Percentiles rank a stretch among this genome's conserved stretches.
Conservation (phyloP, 1,140 invertebrate genomes). For the Aculops lycopersici region DNA sequence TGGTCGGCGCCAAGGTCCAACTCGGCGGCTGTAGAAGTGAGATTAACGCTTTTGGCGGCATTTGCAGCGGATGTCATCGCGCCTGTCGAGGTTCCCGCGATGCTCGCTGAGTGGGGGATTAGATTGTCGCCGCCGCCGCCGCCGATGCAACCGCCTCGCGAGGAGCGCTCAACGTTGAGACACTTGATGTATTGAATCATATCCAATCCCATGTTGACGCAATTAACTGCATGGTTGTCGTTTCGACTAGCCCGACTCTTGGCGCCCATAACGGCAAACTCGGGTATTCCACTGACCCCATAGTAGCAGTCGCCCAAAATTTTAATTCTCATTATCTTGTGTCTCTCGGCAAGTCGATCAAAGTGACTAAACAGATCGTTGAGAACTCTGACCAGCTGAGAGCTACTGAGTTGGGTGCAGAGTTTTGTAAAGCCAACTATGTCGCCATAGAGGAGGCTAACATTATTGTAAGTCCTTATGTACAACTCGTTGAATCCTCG, state of each 20-base stretch:
- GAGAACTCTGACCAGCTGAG: slow-evolving; percentile 66
- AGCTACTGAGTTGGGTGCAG: slow-evolving; percentile 60
- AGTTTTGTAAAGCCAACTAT: slow-evolving; percentile 90
- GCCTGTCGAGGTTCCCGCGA: too few relatives aligned
- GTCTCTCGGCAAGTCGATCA: slow-evolving; percentile 71
- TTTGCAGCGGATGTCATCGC: too few relatives aligned
- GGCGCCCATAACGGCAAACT: slow-evolving; percentile 15
- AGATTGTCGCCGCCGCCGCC: too few relatives aligned
- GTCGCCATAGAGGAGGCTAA: slow-evolving; percentile 84
- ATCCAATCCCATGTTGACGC: slow-evolving; percentile 76
- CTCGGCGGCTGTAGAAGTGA: too few relatives aligned
- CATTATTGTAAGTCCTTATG: slow-evolving; percentile 82
- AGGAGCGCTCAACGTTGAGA: too few relatives aligned
- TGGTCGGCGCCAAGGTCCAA: too few relatives aligned
- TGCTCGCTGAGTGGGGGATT: too few relatives aligned
- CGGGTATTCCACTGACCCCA: slow-evolving; percentile 66
- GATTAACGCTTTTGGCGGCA: too few relatives aligned
- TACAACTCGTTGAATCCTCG: slow-evolving; percentile 70
- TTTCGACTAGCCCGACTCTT: slow-evolving; percentile 28
- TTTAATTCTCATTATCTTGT: slow-evolving; percentile 38
- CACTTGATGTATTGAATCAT: slow-evolving; percentile 85
- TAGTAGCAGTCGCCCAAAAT: slow-evolving; percentile 87
- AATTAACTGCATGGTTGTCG: slow-evolving; percentile 61
- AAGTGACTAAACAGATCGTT: slow-evolving; percentile 89
- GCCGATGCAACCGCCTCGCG: too few relatives aligned